Evolutionary conservation across 1,140 invertebrate genomes (phyloP).

Genomic region (Apis laboriosa): DNA sequence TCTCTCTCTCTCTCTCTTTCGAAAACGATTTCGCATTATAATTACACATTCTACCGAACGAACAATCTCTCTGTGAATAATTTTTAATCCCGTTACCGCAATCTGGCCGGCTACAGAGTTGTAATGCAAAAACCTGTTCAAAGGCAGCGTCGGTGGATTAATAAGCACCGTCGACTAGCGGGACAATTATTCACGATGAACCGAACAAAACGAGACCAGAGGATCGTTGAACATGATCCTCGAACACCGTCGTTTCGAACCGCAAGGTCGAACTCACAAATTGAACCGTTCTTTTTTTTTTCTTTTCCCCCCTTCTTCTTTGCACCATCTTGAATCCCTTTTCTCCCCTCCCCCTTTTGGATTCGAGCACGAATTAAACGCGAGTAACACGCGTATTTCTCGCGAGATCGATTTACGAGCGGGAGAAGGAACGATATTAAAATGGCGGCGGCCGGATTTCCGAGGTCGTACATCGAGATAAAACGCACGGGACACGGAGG

Average conservation of each 20-base stretch:
- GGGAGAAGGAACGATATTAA: background rate
- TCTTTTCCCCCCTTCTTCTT: too few relatives aligned
- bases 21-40: background rate
- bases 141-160: background rate
- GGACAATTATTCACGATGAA: background rate
- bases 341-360: too few relatives aligned
- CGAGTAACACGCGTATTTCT: background rate
- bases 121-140: background rate
- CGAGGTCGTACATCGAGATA: slow-evolving; percentile 10
- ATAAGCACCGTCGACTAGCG: background rate
- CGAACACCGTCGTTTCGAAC: background rate
- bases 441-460: background rate
- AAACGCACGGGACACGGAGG: background rate
- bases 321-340: too few relatives aligned
- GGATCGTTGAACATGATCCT: background rate
- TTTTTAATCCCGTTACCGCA: background rate
- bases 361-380: background rate
- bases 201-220: background rate
- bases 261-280: background rate
- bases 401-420: background rate
- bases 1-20: too few relatives aligned
- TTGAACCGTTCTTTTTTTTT: background rate
- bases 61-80: background rate
- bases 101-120: background rate
- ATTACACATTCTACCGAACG: background rate